Base-by-base conservation (phyloP, 1,140 invertebrate genomes). In the Drosophila ambigua region DNA sequence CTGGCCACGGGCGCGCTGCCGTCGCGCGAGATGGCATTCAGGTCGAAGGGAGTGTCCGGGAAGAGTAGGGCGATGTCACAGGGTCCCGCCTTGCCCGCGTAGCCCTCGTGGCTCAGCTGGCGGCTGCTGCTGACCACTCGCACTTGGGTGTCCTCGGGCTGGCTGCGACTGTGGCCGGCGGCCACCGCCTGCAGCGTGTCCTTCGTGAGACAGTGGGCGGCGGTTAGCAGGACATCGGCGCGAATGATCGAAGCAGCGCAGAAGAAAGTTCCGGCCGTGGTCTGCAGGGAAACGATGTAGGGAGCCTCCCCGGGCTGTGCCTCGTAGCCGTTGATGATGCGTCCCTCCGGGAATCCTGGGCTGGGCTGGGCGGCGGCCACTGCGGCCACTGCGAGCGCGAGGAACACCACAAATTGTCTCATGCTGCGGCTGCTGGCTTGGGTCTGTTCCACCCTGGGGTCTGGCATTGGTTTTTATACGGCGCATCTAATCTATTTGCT, bases 61-160 rank as follows among this genome's bases (percentile, higher is more conserved):
- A 11, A 92, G 20, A 96, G 80, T 2, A 96, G 60, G 16, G 94
- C 95, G 24, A 96, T 94, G 76, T 96, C 95, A 59, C 95, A 91
- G 51, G 92, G 92, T 7, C 92, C 93, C 15, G 93, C 93, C 20
- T 92, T 92, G 39, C 93, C 92, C 23, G 52, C 24, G 65, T 93
- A 95, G 0, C 87, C 65, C 9, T 93, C 90, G 69, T 95, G 94
- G 0, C 93, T 51, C 8, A 92, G 76, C 44, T 64, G 72, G 0
- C 77, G 49, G 0, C n/a, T 20, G 15, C 46, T 81, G 65, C 16
- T 57, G 11, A 49, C 78, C 16, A 49, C 0, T 1, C 75, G 72
- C n/a, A 76, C 13, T 69, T 91, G 90, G 5, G 62, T 69, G 2
- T 63, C 28, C 0, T 89, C 41, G 1, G 55, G 64, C 4, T 93